These are phyloP conservation scores for Ooceraea biroi DNA, from an alignment of 1,140 invertebrate species.

Conservation along the genomic window DNA sequence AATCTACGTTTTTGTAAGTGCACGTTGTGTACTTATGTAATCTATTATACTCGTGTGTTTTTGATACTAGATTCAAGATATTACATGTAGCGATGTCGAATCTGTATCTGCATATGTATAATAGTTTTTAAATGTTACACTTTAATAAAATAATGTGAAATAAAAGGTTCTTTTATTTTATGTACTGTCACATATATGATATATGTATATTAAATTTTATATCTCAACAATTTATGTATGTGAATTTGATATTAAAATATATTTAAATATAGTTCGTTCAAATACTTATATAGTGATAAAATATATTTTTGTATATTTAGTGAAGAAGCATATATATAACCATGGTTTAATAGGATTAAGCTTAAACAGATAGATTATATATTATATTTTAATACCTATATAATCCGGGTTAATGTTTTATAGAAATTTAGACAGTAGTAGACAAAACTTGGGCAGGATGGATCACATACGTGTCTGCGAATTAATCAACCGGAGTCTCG, in stretches of 20 bases:
- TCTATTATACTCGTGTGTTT: neutral
- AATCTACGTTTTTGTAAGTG: constrained; percentile 9
- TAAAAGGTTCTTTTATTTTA: neutral
- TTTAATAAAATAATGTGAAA: neutral
- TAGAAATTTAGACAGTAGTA: neutral
- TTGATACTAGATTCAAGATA: too few species aligned
- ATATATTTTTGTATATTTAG: neutral
- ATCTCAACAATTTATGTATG: neutral
- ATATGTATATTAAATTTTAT: neutral
- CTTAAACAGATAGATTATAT: neutral
- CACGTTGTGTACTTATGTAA: neutral
- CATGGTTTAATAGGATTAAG: neutral
- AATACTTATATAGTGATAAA: neutral
- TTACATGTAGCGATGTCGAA: too few species aligned
- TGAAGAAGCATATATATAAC: neutral
- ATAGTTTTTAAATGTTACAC: constrained; percentile 6
- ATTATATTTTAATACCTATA: too few species aligned
- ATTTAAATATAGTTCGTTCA: neutral
- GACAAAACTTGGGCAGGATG: constrained; percentile 17
- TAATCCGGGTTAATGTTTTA: neutral
- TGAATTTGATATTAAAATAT: neutral
- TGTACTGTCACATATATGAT: neutral
- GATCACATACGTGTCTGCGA: neutral
- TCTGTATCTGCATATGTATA: too few species aligned
- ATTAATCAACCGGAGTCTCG: constrained; percentile 42